phyloP scores from a whole-genome alignment of 2,797 vertebrate genomes.

The Brotula barbata region DNA sequence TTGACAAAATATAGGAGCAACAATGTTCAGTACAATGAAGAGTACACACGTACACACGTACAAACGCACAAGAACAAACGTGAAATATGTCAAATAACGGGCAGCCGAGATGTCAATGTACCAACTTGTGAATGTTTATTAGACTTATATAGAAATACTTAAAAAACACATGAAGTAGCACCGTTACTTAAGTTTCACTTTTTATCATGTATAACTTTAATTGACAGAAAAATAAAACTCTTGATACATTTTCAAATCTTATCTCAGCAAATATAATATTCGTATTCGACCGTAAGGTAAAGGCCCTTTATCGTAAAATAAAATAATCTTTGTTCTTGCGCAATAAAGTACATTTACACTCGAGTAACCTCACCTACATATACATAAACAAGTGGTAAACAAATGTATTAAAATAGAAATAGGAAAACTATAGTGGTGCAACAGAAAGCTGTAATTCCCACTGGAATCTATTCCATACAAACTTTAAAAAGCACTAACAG shows the following conservation, averaged over 20 bases:
- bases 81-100: slow-evolving; percentile 50
- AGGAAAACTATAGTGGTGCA: slow-evolving; percentile 98
- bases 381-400: slow-evolving; percentile 99
- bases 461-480: slow-evolving; percentile 98
- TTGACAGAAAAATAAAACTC: slow-evolving; percentile 99
- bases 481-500: slow-evolving; percentile 95
- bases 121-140: slow-evolving; percentile 84
- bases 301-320: slow-evolving; percentile 99
- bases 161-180: slow-evolving; percentile 99
- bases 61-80: too few species aligned
- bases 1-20: too few species aligned
- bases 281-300: slow-evolving; percentile 99
- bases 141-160: slow-evolving; percentile 99
- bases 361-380: slow-evolving; percentile 99
- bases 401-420: slow-evolving; percentile 99
- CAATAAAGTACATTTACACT: slow-evolving; percentile 99
- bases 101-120: too few species aligned
- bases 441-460: slow-evolving; percentile 97
- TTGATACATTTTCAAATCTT: slow-evolving; percentile 99
- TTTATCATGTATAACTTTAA: slow-evolving; percentile 99
- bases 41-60: too few species aligned
- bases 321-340: slow-evolving; percentile 99
- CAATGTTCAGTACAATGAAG: too few species aligned
- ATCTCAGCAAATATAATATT: slow-evolving; percentile 99
- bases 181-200: slow-evolving; percentile 98